Percentiles rank a stretch among this genome's conserved stretches.
Conservation (phyloP, 1,140 invertebrate species). For the Leguminivora glycinivorella region DNA sequence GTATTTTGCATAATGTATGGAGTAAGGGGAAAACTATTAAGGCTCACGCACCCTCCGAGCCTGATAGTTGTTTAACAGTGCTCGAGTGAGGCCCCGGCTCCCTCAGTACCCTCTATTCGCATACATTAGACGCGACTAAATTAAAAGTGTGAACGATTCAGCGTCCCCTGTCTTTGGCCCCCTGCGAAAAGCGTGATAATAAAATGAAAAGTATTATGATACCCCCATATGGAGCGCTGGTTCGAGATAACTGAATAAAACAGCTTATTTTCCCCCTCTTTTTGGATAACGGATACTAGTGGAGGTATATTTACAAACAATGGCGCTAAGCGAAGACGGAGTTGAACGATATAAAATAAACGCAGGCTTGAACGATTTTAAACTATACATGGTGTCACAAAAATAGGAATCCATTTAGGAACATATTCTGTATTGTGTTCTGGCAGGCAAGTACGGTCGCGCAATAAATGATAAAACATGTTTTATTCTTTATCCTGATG, state of each 20-base stretch:
- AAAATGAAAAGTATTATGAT: constrained; percentile 71
- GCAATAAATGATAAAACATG: too few relatives aligned
- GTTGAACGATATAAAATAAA: constrained; percentile 33
- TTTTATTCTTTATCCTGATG: too few relatives aligned
- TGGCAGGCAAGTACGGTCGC: too few relatives aligned
- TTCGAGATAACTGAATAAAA: constrained; percentile 62
- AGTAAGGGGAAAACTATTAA: constrained; percentile 74
- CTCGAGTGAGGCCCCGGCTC: constrained; percentile 43
- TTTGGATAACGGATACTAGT: constrained; percentile 38
- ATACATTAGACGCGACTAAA: constrained; percentile 76
- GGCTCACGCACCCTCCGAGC: constrained; percentile 58
- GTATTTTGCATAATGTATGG: constrained; percentile 77
- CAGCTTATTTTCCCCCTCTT: constrained; percentile 58
- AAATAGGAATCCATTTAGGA: too few relatives aligned
- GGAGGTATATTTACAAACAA: constrained; percentile 15
- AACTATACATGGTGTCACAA: too few relatives aligned
- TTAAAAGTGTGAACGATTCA: constrained; percentile 75
- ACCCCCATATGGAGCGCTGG: constrained; percentile 59
- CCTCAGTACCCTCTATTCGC: constrained; percentile 55
- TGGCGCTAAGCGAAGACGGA: constrained; percentile 10
- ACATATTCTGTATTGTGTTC: too few relatives aligned
- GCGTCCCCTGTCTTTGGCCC: constrained; percentile 52
- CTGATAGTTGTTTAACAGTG: constrained; percentile 73
- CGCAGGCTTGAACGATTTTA: not conserved
- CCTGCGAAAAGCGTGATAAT: constrained; percentile 51